Conservation (phyloP, 2,113 vertebrate genomes). For the Tetrax tetrax region DNA sequence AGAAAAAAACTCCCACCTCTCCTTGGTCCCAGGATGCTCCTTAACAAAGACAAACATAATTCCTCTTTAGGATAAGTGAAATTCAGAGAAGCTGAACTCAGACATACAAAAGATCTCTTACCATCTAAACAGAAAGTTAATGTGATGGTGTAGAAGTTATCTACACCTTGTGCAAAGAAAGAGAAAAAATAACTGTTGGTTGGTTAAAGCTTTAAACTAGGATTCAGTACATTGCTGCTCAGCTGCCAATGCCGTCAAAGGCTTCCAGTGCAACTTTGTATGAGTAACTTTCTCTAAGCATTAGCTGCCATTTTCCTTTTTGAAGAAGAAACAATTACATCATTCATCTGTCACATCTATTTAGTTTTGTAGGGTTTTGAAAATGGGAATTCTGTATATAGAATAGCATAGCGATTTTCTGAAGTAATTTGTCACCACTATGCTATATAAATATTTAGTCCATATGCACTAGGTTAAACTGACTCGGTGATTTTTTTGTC, state of each 20-base stretch:
- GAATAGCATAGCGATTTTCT: neutral
- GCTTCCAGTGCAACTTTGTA: neutral
- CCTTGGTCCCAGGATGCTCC: neutral
- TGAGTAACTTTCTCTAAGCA: rapidly evolving
- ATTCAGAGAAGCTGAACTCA: neutral
- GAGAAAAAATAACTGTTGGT: neutral
- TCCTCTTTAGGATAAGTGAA: neutral
- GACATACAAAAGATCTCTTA: neutral
- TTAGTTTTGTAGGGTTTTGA: neutral
- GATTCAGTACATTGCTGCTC: neutral
- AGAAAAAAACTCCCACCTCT: neutral
- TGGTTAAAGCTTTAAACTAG: neutral
- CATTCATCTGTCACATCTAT: neutral
- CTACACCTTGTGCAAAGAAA: neutral
- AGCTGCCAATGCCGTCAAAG: neutral
- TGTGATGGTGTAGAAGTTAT: neutral
- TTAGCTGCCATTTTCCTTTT: neutral
- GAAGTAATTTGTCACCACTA: neutral
- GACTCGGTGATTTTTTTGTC: neutral
- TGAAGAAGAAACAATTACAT: neutral
- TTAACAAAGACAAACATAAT: neutral
- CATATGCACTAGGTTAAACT: neutral
- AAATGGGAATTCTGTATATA: neutral
- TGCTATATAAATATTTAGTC: neutral
- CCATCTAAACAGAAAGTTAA: neutral